Evolutionary conservation across 2,797 vertebrate genomes (phyloP), one percentile per base, ranked within the genome.

Genomic region (Ispidina picta): DNA sequence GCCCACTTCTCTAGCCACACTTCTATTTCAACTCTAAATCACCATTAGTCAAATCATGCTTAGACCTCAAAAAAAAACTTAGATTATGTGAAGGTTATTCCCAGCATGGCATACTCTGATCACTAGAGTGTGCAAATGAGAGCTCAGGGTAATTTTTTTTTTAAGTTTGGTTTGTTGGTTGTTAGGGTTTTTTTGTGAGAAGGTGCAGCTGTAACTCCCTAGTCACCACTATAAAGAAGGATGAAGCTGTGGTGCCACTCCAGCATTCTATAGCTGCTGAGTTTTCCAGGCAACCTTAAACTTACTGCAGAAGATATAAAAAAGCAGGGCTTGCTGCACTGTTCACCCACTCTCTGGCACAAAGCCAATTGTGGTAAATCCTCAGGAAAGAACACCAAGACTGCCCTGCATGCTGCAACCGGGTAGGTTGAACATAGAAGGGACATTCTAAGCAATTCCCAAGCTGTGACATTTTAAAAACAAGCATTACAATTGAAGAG

Each of bases 21-120:
- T 93, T 89, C 73, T 83, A 29, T 33, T 93, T 80, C 75, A 89
- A 31, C 52, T 92, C 73, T 75, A 63, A 65, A 83, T 89, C 63
- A 66, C 29, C 48, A 19, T 65, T 55, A 63, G 55, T 52, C 55
- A 91, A 86, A 91, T 75, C 64, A 81, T 17, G 15, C 70, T 80
- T 60, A 76, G 44, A 75, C 10, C 52, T 90, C 33, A 62, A 44
- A 77, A 41, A 49, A 70, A 89, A 84, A 71, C 23, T 5, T 77
- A 80, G 56, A 84, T 83, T 81, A 94, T 51, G 37, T 62, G 22
- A 58, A 87, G 25, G 11, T 63, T 94, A 86, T 77, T 25, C 63
- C 72, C 52, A 81, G 63, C 72, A 59, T 4, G 4, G 55, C 87
- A 65, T 63, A 83, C 22, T 35, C 31, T 68, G 56, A 1, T 86